Base-by-base conservation (phyloP, 30 jellyfish, hydroid and myxozoan genomes). In the Turritopsis dohrnii region DNA sequence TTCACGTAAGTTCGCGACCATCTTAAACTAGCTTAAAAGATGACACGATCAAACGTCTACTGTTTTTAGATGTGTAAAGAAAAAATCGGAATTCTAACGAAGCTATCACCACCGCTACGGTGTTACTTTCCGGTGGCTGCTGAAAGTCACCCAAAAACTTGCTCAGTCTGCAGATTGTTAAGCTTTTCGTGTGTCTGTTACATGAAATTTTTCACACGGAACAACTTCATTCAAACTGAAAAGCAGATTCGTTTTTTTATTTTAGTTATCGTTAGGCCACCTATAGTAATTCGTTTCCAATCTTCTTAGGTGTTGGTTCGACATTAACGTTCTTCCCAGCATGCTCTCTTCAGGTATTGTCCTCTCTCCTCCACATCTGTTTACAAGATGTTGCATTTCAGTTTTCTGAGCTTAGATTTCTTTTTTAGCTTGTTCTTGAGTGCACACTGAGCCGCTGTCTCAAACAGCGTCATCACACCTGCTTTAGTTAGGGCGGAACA, bases 401-500 rank as follows among this genome's bases (percentile, higher is more conserved):
- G 60, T 41, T 41, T 41, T 41, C 13, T 41, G 9, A 41, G 13
- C 5, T 41, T 41, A 13, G 60, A 41, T 41, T 41, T 41, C 13
- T 41, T 41, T 13, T 41, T 41, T 41, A 41, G 13, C 73, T 88
- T 94, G 83, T 89, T 95, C 75, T 85, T 94, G 76, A 95, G 77
- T 1, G 99, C 97, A 25, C 92, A 89, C 28, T 89, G 84, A 53
- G 99, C 96, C 29, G 99, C 97, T 75, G 89, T 88, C 88, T 95
- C 99, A 79, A 95, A 95, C 21, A 90, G 91, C 53, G 95, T 96
- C 26, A 93, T 88, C 27, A 95, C 99, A 53, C 97, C 97, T 17
- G 92, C 97, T 66, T 90, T 90, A 16, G 97, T 86, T 74, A 88
- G 84, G 74, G 99, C 99, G 9, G 99, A 95, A 88, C 97, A 90